These are phyloP conservation scores for Cygnus atratus DNA, from an alignment of 2,113 vertebrate genomes.

Conservation along the genomic window DNA sequence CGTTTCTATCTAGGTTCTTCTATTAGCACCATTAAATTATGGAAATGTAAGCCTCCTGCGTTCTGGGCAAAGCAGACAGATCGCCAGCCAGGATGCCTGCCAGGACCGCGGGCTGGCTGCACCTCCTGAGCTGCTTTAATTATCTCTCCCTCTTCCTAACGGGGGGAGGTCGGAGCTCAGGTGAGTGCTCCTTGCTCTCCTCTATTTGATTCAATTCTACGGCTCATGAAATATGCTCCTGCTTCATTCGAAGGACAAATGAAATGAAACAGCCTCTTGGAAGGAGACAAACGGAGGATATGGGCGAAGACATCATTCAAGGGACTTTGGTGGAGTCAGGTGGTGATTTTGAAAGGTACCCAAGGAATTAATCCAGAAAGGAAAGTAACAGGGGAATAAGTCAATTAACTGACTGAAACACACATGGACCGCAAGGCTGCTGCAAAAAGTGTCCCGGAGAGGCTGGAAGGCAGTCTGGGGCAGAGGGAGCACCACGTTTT, in stretches of 20 bases:
- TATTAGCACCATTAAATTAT: constrained; percentile 31
- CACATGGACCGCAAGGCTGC: background rate
- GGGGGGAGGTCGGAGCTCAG: constrained; percentile 65
- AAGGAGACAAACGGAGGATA: constrained; percentile 38
- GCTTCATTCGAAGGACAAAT: constrained; percentile 47
- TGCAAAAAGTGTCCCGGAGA: background rate
- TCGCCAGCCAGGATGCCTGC: constrained; percentile 32
- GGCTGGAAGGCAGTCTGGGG: background rate
- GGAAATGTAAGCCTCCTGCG: constrained; percentile 40
- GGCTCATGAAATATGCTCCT: constrained; percentile 42
- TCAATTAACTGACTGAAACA: background rate
- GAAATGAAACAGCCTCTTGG: constrained; percentile 36
- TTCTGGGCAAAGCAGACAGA: constrained; percentile 23
- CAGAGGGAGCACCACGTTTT: background rate
- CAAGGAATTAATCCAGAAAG: constrained; percentile 18
- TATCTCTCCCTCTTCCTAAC: constrained; percentile 63
- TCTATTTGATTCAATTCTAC: constrained; percentile 43
- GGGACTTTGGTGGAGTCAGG: background rate
- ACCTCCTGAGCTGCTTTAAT: constrained; percentile 61
- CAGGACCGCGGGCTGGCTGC: constrained; percentile 17
- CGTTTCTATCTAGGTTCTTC: background rate
- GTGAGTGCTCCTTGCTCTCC: constrained; percentile 40
- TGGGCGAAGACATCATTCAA: background rate
- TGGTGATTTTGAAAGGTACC: background rate
- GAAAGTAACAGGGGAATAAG: background rate